A percentile compares a stretch with the other conserved stretches of the same genome.
Conservation (phyloP, 2,797 vertebrate species). For the Melanotaenia pygmaea region DNA sequence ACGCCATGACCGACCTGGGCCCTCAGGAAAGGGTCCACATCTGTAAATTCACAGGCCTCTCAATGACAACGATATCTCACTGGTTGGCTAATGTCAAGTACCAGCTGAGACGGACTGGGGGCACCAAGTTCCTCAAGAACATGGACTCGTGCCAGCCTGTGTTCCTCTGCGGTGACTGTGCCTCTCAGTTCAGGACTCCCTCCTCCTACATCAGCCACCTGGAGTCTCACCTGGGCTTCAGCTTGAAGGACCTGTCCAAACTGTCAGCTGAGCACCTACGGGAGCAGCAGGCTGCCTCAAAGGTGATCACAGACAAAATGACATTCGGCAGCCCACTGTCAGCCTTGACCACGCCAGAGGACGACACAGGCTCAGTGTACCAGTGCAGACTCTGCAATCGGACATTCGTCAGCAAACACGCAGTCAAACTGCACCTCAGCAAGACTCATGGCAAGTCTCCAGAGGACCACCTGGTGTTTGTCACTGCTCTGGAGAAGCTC, state of each 20-base stretch:
- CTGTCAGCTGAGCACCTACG: conserved; percentile 96
- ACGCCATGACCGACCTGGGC: conserved; percentile 96
- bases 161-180: conserved; percentile 99
- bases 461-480: conserved; percentile 99
- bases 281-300: conserved; percentile 97
- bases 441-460: conserved; percentile 99
- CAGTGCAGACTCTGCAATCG: conserved; percentile 99
- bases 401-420: conserved; percentile 99
- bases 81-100: conserved; percentile 99
- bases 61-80: conserved; percentile 99
- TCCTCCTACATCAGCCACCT: conserved; percentile 97
- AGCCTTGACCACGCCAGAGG: conserved; percentile 85
- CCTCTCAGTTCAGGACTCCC: conserved; percentile 99
- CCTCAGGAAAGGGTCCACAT: conserved; percentile 99
- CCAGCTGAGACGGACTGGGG: conserved; percentile 98
- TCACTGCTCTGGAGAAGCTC: conserved; percentile 97
- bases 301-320: conserved; percentile 94
- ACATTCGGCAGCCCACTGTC: conserved; percentile 91
- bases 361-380: conserved; percentile 96
- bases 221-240: conserved; percentile 99
- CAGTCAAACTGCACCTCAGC: conserved; percentile 99
- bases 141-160: conserved; percentile 99
- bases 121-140: conserved; percentile 99
- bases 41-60: conserved; percentile 99
- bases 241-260: conserved; percentile 99